Evolutionary conservation across 2,113 vertebrate species (phyloP).

Genomic region (Bos taurus): DNA sequence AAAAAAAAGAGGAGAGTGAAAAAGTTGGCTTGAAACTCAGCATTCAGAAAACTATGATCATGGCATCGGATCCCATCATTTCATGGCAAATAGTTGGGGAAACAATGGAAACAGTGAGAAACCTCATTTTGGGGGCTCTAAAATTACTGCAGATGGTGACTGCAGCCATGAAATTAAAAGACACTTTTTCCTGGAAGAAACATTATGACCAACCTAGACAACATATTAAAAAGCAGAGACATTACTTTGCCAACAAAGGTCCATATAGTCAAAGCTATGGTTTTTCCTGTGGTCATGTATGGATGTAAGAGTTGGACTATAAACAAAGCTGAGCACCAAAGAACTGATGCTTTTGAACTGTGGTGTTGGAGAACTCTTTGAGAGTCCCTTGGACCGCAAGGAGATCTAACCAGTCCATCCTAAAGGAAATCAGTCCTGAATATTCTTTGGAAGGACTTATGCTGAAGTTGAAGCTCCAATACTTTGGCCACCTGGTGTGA

Average conservation of each 20-base stretch:
- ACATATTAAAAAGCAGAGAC: neutral
- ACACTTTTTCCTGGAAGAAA: neutral
- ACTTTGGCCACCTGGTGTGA: neutral
- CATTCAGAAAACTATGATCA: neutral
- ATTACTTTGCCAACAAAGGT: neutral
- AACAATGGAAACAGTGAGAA: neutral
- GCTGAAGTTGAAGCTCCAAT: neutral
- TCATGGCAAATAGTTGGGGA: neutral
- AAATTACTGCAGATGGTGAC: neutral
- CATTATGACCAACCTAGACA: neutral
- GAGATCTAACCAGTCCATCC: neutral
- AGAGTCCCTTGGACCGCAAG: neutral
- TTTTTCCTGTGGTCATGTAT: neutral
- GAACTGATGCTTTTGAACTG: neutral
- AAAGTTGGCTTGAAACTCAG: neutral
- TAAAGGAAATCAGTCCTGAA: neutral
- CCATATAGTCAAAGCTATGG: neutral
- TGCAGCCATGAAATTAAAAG: neutral
- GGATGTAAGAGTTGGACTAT: neutral
- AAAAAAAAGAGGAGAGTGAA: neutral
- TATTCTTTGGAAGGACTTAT: neutral
- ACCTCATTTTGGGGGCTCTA: neutral
- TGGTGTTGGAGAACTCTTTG: neutral
- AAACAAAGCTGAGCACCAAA: rapidly evolving
- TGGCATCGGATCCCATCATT: neutral